Percentiles rank a stretch among this genome's conserved stretches.
These are phyloP conservation scores for Phoeniculus purpureus DNA, from an alignment of 2,797 vertebrate species.

Conservation along the genomic window DNA sequence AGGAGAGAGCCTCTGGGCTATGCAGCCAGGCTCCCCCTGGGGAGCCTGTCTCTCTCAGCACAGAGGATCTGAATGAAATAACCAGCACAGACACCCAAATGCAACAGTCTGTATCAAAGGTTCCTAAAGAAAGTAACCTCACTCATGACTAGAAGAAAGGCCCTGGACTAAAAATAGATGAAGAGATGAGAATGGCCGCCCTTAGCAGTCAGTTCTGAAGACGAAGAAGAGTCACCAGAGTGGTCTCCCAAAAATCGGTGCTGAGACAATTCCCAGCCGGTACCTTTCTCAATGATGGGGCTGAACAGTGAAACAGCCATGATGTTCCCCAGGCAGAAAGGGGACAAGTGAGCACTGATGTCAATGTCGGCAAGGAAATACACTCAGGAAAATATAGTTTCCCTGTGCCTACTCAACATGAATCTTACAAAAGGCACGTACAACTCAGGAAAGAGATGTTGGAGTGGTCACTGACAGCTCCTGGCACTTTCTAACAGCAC, in stretches of 20 bases:
- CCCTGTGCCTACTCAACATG: accelerated
- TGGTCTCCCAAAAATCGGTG: neutral
- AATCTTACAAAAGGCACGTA: neutral
- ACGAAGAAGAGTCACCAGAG: neutral
- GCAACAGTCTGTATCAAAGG: neutral
- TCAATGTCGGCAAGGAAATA: neutral
- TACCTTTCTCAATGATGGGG: neutral
- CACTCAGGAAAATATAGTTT: neutral
- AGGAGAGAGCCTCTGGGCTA: neutral
- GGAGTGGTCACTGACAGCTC: neutral
- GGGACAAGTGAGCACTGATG: neutral
- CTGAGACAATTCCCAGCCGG: neutral
- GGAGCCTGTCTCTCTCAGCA: neutral
- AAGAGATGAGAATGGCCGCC: neutral
- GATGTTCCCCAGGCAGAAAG: neutral
- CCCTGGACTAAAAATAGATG: neutral
- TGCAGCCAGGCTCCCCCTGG: neutral
- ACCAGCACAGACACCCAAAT: neutral
- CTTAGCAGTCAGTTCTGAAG: neutral
- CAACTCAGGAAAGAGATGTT: neutral
- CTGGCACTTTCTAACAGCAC: neutral
- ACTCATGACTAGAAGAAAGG: neutral
- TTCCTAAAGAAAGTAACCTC: neutral
- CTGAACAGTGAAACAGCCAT: too few species aligned
- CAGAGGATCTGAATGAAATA: neutral